A percentile compares a stretch with the other conserved stretches of the same genome.
Evolutionary conservation across 2,113 vertebrate species (phyloP).

Genomic region (Fulmarus glacialis): DNA sequence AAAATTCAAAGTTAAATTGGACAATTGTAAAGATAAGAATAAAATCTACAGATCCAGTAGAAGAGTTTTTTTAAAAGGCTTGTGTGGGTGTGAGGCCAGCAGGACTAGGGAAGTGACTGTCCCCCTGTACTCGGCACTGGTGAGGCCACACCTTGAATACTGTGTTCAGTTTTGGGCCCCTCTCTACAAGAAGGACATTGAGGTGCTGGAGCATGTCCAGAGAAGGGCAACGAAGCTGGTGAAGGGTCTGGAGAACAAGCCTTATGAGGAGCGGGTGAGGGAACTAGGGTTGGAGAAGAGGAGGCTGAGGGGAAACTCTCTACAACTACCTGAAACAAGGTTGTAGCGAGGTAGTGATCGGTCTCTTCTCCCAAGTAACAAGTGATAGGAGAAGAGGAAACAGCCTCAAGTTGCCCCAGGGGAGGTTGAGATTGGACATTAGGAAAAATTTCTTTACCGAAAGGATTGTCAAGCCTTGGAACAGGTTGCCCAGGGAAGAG

Average conservation of each 20-base stretch:
- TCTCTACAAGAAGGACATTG: neutral
- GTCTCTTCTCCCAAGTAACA: too few relatives aligned
- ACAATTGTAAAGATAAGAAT: neutral
- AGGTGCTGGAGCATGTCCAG: rapidly evolving
- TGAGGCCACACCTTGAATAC: rapidly evolving
- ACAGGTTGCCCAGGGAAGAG: too few relatives aligned
- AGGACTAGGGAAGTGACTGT: neutral
- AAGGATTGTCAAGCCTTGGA: too few relatives aligned
- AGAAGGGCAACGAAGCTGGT: rapidly evolving
- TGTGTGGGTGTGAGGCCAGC: rapidly evolving
- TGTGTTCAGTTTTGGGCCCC: neutral
- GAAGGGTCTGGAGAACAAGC: neutral
- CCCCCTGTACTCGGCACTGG: rapidly evolving
- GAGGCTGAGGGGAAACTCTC: too few relatives aligned
- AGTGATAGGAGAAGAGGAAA: too few relatives aligned
- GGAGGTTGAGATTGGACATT: too few relatives aligned
- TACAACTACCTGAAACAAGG: too few relatives aligned
- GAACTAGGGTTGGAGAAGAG: neutral
- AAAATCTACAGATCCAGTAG: neutral
- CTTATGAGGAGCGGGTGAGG: rapidly evolving
- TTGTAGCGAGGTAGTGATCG: too few relatives aligned
- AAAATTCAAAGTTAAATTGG: neutral
- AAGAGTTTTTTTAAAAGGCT: neutral
- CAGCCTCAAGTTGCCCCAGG: too few relatives aligned
- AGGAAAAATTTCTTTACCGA: too few relatives aligned